phyloP scores from a whole-genome alignment of 2,797 vertebrate species.

The Tinamus major region DNA sequence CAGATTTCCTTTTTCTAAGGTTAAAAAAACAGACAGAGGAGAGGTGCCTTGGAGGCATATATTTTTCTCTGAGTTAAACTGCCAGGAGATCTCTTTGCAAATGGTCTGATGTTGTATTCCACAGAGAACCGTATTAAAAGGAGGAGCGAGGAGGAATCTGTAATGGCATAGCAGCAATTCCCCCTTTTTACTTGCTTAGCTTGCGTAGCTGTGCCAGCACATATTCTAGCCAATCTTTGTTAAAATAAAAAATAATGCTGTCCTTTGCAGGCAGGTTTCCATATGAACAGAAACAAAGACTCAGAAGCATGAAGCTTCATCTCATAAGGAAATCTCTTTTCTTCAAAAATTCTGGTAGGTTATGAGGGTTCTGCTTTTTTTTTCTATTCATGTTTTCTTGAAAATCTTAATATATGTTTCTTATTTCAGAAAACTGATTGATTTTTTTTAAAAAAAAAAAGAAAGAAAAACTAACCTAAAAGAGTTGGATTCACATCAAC shows the following conservation, averaged over 20 bases:
- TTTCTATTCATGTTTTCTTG: not conserved
- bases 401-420: not conserved
- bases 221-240: not conserved
- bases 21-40: not conserved
- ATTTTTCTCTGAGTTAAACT: not conserved
- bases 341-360: slow-evolving; percentile 27
- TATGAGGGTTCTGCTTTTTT: not conserved
- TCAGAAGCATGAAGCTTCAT: not conserved
- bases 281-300: slow-evolving; percentile 21
- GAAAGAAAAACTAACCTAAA: not conserved
- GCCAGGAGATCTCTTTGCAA: not conserved
- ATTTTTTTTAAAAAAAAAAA: not conserved
- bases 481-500: not conserved
- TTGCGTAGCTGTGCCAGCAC: not conserved
- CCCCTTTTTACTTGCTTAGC: not conserved
- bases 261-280: slow-evolving; percentile 13
- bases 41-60: not conserved
- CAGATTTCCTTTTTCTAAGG: not conserved
- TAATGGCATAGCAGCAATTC: not conserved
- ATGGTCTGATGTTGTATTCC: not conserved
- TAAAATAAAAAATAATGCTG: slow-evolving; percentile 26
- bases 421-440: not conserved
- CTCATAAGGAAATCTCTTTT: not conserved
- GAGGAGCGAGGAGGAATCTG: not conserved
- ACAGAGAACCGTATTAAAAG: not conserved